Conservation (phyloP, 2,888 invertebrate species). For the Protophormia terraenovae region DNA sequence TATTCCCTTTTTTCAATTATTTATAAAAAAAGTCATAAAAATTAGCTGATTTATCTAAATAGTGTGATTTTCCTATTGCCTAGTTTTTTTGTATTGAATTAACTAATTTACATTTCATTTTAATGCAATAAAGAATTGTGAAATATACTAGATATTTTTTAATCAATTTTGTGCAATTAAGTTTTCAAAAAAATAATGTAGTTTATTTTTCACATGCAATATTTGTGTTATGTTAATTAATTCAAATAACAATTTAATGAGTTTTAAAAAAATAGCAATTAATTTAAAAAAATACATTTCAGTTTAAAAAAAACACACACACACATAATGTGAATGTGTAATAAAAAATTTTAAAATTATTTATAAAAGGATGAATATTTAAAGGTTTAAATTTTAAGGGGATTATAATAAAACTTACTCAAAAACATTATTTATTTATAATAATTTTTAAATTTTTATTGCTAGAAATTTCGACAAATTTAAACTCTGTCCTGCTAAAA, state of each 20-base stretch:
- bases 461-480: too few species aligned
- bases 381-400: too few species aligned
- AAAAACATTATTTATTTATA: too few species aligned
- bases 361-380: too few species aligned
- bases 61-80: background rate
- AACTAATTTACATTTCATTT: background rate
- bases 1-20: background rate
- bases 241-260: constrained; percentile 21
- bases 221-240: constrained; percentile 17
- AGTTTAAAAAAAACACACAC: background rate
- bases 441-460: too few species aligned
- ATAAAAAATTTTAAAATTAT: too few species aligned
- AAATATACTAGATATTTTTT: background rate
- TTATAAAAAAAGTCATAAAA: background rate
- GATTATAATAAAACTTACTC: too few species aligned
- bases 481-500: too few species aligned
- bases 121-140: background rate
- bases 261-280: constrained; percentile 23
- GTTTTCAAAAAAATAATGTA: background rate
- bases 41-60: background rate
- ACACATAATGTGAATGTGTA: too few species aligned
- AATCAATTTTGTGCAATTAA: background rate
- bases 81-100: background rate
- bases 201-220: constrained; percentile 32
- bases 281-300: background rate